Evolutionary conservation across 2,888 invertebrate genomes (phyloP), one percentile per base, ranked within the genome.

Genomic region (Cactoblastis cactorum): DNA sequence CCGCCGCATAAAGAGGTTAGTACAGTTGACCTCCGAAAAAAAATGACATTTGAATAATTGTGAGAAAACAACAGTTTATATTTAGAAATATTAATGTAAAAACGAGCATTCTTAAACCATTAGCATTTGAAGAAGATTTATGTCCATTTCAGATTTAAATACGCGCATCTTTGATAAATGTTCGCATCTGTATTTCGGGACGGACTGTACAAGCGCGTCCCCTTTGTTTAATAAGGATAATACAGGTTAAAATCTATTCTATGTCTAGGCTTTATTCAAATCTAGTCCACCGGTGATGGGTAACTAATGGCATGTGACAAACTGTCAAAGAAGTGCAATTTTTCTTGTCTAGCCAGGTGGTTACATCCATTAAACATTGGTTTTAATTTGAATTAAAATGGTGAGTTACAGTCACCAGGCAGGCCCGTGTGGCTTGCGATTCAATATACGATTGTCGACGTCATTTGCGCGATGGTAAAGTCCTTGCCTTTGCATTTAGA

Each of bases 301-400:
- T 77, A 72, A 88, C 66, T 83, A 86, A 88, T 85, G 73, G 71
- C 72, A 69, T 51, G 74, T 86, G 88, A 68, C 88, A 87, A 84
- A 67, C 72, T 79, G 77, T 83, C 81, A 77, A 62, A 53, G 51
- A 65, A 68, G 74, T 83, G 83, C 84, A 84, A 88, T 88, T 80
- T 85, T 74, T 88, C 84, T 73, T 61, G 62, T 65, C 61, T 60
- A 72, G 77, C 88, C 87, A 88, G 88, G 83, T 88, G 88, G 76
- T 79, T 71, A 65, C 71, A 86, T 88, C 65, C 81, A 87, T 87
- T 73, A 88, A 62, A 80, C 86, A 88, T 87, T 54, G 71, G 64
- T 72, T 79, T 64, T 60, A 61, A 67, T 61, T 76, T 73, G 62
- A 65, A 67, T 57, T 61, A n/a, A 17, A 63, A 71, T 60, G 56